phyloP scores from a whole-genome alignment of 2,888 invertebrate genomes.

The Hyppa rectilinea region DNA sequence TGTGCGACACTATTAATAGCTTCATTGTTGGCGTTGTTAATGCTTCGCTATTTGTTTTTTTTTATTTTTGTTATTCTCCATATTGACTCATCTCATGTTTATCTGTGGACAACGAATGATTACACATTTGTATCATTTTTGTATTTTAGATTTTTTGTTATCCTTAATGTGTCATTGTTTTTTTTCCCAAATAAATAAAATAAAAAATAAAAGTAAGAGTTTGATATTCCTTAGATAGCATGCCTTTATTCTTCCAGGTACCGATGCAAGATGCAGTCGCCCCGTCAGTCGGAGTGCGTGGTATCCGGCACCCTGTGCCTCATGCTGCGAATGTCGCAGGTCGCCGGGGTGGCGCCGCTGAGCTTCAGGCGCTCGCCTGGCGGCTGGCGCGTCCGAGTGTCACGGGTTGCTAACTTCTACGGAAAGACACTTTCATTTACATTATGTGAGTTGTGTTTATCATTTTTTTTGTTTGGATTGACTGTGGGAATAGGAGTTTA shows the following conservation, averaged over 20 bases:
- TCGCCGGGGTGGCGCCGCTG: conserved; percentile 71
- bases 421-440: conserved; percentile 58
- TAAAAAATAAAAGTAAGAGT: no score
- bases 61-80: no score
- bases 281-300: conserved; percentile 46
- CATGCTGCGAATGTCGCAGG: conserved; percentile 65
- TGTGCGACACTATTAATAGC: no score
- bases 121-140: no score
- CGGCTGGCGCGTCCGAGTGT: conserved; percentile 63
- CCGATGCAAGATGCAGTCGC: conserved; percentile 15
- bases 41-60: no score
- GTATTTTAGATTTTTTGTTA: no score
- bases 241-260: conserved; percentile 9
- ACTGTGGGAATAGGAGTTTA: background rate
- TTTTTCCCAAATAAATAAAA: no score
- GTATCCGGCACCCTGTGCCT: conserved; percentile 65
- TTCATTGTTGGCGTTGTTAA: no score
- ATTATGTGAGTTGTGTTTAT: conserved; percentile 62
- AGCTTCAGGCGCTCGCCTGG: conserved; percentile 51
- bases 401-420: conserved; percentile 50
- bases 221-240: no score
- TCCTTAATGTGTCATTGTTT: no score
- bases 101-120: no score
- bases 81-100: no score
- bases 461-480: background rate